These are phyloP conservation scores for Myotis davidii DNA, from an alignment of 2,113 vertebrate genomes.

Conservation along the genomic window DNA sequence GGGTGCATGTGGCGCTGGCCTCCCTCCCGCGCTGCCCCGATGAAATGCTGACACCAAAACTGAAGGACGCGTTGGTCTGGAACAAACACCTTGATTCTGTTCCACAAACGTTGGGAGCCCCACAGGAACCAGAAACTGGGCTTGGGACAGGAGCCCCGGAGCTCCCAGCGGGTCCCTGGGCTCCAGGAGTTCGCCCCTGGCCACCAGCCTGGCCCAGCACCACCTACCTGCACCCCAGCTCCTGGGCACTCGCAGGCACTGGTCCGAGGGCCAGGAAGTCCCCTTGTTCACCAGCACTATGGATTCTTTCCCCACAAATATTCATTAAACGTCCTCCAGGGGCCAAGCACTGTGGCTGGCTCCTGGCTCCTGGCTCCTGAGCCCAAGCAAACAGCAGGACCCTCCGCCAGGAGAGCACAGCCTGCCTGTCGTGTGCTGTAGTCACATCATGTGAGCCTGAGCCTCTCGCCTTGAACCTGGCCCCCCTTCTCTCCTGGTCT, in stretches of 20 bases:
- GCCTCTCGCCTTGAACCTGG: neutral
- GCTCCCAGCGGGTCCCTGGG: fast-evolving
- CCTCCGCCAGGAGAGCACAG: neutral
- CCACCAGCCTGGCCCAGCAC: neutral
- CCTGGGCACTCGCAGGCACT: neutral
- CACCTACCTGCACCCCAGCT: neutral
- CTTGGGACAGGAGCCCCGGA: neutral
- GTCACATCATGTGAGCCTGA: neutral
- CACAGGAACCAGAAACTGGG: neutral
- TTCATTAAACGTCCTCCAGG: neutral
- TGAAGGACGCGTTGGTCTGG: neutral
- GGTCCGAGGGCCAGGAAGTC: neutral
- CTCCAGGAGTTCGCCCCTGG: neutral
- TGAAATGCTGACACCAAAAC: neutral
- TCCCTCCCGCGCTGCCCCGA: neutral
- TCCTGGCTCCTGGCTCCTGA: neutral
- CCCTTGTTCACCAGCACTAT: neutral
- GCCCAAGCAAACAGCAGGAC: neutral
- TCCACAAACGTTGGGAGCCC: neutral
- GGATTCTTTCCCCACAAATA: neutral
- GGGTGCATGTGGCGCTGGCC: neutral
- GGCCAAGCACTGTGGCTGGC: neutral
- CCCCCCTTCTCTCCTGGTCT: neutral
- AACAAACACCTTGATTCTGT: neutral
- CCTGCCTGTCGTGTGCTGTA: too few species aligned